phyloP scores from a whole-genome alignment of 2,888 invertebrate species.

The Chalcis sispes region DNA sequence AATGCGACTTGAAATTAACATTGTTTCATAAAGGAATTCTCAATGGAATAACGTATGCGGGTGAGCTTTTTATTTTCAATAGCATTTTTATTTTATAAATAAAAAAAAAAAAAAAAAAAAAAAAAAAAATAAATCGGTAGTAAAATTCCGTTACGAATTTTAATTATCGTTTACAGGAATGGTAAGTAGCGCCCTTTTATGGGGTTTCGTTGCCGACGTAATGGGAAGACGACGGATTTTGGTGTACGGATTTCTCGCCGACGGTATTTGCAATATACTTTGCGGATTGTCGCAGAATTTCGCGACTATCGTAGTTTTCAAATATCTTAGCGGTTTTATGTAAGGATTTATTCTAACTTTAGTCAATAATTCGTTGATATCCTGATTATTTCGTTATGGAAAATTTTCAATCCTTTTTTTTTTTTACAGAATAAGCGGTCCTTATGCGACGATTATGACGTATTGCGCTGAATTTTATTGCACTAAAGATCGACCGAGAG shows the following conservation, averaged over 20 bases:
- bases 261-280: constrained; percentile 81
- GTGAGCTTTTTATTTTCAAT: too few species aligned
- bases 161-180: constrained; percentile 81
- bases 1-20: constrained; percentile 84
- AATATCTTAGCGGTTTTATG: constrained; percentile 85
- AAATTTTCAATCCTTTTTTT: constrained; percentile 6
- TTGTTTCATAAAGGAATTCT: constrained; percentile 84
- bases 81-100: too few species aligned
- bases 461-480: constrained; percentile 85
- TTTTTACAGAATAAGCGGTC: constrained; percentile 81
- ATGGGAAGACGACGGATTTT: constrained; percentile 84
- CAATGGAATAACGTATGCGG: constrained; percentile 84
- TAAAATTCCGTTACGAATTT: too few species aligned
- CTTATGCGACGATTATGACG: constrained; percentile 84
- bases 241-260: constrained; percentile 81
- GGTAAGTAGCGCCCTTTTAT: constrained; percentile 85
- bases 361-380: background rate
- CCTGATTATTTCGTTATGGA: background rate
- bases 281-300: constrained; percentile 83
- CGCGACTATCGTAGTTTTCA: constrained; percentile 82
- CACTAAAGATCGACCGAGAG: constrained; percentile 80
- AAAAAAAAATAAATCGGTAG: too few species aligned
- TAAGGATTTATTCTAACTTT: constrained; percentile 78
- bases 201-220: constrained; percentile 88
- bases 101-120: too few species aligned